These are phyloP conservation scores for Taenaris catops DNA, from an alignment of 2,888 invertebrate genomes.

Conservation along the genomic window DNA sequence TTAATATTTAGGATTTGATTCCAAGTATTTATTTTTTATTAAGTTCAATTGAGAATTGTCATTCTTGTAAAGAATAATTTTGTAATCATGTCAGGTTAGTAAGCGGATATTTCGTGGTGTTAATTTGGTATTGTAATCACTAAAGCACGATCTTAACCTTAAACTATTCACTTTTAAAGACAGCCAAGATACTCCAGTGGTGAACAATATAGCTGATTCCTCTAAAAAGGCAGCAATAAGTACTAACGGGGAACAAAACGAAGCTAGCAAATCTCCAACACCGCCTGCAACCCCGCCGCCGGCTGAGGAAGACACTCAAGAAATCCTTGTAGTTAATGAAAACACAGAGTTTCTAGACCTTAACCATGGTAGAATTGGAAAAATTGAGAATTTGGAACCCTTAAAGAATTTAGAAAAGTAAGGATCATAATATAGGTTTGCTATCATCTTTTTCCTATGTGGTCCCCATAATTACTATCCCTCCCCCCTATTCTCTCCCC, in stretches of 20 bases:
- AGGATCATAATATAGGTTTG: slow-evolving; percentile 1
- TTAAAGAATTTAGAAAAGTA: slow-evolving; percentile 85
- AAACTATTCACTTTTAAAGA: too few relatives aligned
- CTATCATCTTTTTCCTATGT: too few relatives aligned
- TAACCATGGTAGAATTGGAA: slow-evolving; percentile 92
- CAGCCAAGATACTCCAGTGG: slow-evolving; percentile 36
- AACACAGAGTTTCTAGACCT: slow-evolving; percentile 88
- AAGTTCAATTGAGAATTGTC: too few relatives aligned
- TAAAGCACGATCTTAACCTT: too few relatives aligned
- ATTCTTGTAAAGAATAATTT: too few relatives aligned
- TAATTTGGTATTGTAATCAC: neutral
- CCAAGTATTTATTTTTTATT: too few relatives aligned
- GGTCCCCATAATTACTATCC: too few relatives aligned
- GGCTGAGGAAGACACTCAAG: slow-evolving; percentile 66
- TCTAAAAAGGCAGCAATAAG: slow-evolving; percentile 27
- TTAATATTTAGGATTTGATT: too few relatives aligned
- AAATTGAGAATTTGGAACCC: slow-evolving; percentile 91
- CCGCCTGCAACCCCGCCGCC: slow-evolving; percentile 47
- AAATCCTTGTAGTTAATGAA: slow-evolving; percentile 83
- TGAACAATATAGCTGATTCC: slow-evolving; percentile 32
- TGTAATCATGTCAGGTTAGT: slow-evolving; percentile 5
- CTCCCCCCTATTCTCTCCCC: too few relatives aligned
- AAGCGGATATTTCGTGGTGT: neutral
- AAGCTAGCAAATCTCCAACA: slow-evolving; percentile 35
- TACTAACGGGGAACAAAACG: slow-evolving; percentile 26